A percentile compares a stretch with the other conserved stretches of the same genome.
Evolutionary conservation across 2,113 vertebrate species (phyloP).

Genomic region (Fukomys damarensis): DNA sequence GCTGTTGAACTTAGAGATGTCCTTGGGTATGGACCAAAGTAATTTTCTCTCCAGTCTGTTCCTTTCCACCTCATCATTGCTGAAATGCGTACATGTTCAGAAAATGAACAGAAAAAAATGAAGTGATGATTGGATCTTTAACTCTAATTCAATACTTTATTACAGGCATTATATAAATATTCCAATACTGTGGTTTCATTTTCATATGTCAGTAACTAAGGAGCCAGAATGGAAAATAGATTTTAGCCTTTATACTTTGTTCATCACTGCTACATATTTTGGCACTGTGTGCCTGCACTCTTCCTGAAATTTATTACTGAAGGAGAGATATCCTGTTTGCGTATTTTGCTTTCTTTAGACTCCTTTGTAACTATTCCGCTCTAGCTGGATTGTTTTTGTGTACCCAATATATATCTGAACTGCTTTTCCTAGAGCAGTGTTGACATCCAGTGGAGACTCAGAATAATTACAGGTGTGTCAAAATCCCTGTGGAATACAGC

Average conservation of each 20-base stretch:
- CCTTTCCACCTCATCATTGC: background rate
- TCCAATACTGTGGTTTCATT: conserved; percentile 29
- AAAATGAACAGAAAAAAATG: conserved; percentile 5
- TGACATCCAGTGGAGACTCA: conserved; percentile 89
- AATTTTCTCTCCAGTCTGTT: conserved; percentile 28
- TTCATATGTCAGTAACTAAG: conserved; percentile 6
- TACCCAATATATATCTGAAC: conserved; percentile 3
- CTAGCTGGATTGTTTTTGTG: background rate
- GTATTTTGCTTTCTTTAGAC: background rate
- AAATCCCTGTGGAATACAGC: conserved; percentile 52
- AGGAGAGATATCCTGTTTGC: background rate
- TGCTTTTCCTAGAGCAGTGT: conserved; percentile 86
- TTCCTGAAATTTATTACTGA: background rate
- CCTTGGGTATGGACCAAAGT: background rate
- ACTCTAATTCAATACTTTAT: background rate
- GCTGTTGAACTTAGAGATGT: background rate
- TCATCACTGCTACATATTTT: background rate
- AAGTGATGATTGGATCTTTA: background rate
- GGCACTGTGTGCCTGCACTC: background rate
- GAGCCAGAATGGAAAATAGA: background rate
- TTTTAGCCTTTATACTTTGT: background rate
- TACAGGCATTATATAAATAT: conserved; percentile 41
- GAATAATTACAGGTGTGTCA: conserved; percentile 86
- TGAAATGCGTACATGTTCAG: conserved; percentile 1
- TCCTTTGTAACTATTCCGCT: background rate